phyloP scores from a whole-genome alignment of 2,113 vertebrate genomes.

The Ammodramus savannarum region DNA sequence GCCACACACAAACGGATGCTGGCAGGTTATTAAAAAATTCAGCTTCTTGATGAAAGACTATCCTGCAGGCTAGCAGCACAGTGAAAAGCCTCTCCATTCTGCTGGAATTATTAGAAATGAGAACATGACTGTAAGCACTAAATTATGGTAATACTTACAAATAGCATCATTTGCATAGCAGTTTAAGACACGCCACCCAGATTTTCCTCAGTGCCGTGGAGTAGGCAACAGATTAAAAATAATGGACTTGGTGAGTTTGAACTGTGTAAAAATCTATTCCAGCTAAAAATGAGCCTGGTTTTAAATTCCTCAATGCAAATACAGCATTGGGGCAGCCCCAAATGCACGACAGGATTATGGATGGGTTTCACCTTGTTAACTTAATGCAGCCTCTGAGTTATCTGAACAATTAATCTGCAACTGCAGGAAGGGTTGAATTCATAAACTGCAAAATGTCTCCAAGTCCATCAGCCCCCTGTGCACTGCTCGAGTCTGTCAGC shows the following conservation, averaged over 20 bases:
- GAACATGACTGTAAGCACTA: constrained; percentile 83
- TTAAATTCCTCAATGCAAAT: constrained; percentile 1
- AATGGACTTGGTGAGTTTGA: constrained; percentile 44
- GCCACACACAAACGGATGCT: constrained; percentile 72
- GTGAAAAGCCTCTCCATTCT: constrained; percentile 76
- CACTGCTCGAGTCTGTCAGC: background rate
- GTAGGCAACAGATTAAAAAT: constrained; percentile 74
- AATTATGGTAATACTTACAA: constrained; percentile 86
- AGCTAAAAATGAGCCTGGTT: constrained; percentile 3
- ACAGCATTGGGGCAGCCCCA: background rate
- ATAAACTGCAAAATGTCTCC: background rate
- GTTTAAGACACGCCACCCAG: constrained; percentile 70
- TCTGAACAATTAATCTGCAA: background rate
- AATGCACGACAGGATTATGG: background rate
- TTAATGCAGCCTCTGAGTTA: background rate
- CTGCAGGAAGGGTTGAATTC: background rate
- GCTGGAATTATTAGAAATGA: constrained; percentile 81
- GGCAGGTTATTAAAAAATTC: constrained; percentile 85
- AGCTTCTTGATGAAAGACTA: constrained; percentile 84
- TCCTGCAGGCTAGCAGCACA: constrained; percentile 82
- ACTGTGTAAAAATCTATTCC: constrained; percentile 11
- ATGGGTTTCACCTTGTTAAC: background rate
- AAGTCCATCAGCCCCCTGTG: background rate
- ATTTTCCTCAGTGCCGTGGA: constrained; percentile 67
- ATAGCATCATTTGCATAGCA: constrained; percentile 83